These are phyloP conservation scores for Struthidea cinerea DNA, from an alignment of 2,113 vertebrate species.

Conservation along the genomic window DNA sequence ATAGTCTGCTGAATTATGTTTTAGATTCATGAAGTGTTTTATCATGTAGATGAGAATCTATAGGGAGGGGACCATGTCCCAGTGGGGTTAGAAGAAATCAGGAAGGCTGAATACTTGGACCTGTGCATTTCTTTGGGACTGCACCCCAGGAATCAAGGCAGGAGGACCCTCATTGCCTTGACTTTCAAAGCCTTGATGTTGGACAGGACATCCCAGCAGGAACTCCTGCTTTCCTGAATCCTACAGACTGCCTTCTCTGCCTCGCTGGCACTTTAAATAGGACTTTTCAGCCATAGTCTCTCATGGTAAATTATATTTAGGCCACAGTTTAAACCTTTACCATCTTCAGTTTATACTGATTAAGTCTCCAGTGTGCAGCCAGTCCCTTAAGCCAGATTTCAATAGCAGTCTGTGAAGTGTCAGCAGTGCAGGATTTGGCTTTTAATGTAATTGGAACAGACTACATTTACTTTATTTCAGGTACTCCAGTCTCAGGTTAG, in stretches of 20 bases:
- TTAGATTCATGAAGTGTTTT: background rate
- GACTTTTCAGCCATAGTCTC: background rate
- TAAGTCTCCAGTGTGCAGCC: background rate
- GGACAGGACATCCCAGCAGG: background rate
- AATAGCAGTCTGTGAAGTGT: background rate
- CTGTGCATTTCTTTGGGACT: background rate
- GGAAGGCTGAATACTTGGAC: background rate
- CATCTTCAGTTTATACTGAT: background rate
- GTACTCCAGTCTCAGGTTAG: conserved; percentile 18
- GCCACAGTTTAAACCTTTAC: background rate
- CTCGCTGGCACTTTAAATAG: background rate
- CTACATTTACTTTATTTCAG: conserved; percentile 3
- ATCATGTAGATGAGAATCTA: background rate
- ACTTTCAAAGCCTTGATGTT: accelerated
- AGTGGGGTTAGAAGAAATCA: background rate
- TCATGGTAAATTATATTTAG: background rate
- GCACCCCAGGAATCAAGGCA: accelerated
- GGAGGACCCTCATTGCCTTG: accelerated
- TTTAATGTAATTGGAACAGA: background rate
- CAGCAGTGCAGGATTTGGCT: background rate
- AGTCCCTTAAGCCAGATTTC: background rate
- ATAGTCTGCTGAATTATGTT: background rate
- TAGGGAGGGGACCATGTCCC: background rate
- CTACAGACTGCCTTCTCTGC: background rate
- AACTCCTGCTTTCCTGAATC: background rate